Conservation (phyloP, 2,797 vertebrate genomes). For the Sebastes cheni region DNA sequence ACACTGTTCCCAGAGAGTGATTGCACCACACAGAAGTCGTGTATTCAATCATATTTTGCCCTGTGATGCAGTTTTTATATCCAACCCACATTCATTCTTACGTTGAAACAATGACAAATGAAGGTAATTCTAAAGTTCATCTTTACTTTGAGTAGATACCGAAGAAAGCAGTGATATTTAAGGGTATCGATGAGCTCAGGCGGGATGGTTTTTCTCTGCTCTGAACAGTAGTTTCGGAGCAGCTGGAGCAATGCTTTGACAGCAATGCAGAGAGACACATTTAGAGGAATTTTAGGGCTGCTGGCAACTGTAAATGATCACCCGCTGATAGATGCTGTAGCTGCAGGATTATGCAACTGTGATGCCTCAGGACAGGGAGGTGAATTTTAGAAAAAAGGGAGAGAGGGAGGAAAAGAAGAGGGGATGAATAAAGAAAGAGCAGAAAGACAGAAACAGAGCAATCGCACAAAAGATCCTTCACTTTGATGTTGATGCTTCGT, state of each 20-base stretch:
- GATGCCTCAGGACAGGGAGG: constrained; percentile 14
- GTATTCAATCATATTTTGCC: background rate
- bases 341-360: constrained; percentile 40
- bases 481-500: constrained; percentile 18
- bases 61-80: background rate
- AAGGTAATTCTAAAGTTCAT: background rate
- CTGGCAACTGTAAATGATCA: constrained; percentile 15
- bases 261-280: constrained; percentile 10
- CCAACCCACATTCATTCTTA: background rate
- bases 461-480: background rate
- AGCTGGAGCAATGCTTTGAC: background rate
- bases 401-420: background rate
- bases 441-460: background rate
- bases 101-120: background rate
- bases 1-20: background rate
- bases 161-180: background rate
- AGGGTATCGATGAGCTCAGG: background rate
- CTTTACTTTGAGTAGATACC: background rate
- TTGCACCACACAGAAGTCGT: background rate
- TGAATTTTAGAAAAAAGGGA: background rate
- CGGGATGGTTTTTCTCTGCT: background rate
- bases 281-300: constrained; percentile 9
- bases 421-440: background rate
- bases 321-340: constrained; percentile 5
- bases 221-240: background rate